Evolutionary conservation across 2,113 vertebrate genomes (phyloP).

Genomic region (Vulpes ferrilata): DNA sequence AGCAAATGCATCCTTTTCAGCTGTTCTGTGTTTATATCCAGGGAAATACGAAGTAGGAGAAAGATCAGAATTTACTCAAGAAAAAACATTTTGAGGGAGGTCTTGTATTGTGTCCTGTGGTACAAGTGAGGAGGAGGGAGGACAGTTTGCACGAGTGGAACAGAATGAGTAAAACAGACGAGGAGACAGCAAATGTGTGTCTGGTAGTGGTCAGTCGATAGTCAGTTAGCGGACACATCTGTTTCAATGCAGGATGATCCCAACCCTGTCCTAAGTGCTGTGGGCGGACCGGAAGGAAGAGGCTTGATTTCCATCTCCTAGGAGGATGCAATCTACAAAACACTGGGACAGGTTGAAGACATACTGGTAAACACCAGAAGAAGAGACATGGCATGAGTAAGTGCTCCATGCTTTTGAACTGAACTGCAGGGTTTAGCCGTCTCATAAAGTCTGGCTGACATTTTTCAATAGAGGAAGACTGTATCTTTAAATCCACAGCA

Average conservation of each 20-base stretch:
- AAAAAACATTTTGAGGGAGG: background rate
- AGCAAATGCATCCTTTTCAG: background rate
- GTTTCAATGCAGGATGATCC: background rate
- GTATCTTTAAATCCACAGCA: constrained; percentile 75
- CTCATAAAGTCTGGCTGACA: background rate
- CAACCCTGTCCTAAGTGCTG: background rate
- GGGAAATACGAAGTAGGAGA: background rate
- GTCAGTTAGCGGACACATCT: background rate
- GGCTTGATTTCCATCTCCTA: background rate
- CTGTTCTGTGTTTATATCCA: background rate
- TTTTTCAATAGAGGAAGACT: constrained; percentile 52
- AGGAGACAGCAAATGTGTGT: background rate
- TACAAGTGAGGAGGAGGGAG: background rate
- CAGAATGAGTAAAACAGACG: background rate
- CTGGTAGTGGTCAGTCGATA: background rate
- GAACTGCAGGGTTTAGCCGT: background rate
- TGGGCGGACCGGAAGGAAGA: background rate
- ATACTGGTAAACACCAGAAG: background rate
- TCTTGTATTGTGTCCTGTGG: background rate
- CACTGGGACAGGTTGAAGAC: background rate
- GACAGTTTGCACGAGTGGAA: background rate
- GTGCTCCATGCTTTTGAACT: background rate
- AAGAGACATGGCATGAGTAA: background rate
- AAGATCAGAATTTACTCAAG: background rate
- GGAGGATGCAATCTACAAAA: background rate